Percentiles rank a stretch among this genome's conserved stretches.
Conservation (phyloP, 2,888 invertebrate genomes). For the Trissonchulus sp. region DNA sequence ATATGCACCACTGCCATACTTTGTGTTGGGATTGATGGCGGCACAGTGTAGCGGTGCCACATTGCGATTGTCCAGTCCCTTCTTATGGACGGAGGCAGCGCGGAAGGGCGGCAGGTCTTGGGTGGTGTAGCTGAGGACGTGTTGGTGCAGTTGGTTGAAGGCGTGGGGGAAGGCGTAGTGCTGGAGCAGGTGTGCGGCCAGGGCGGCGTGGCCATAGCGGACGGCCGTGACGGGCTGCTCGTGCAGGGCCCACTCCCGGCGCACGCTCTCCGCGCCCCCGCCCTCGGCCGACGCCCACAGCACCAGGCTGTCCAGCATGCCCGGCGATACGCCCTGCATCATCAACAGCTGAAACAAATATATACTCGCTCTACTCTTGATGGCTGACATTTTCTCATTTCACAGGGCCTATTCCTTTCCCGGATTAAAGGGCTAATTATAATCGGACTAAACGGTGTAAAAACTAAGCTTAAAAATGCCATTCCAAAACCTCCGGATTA, state of each 20-base stretch:
- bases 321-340: neutral
- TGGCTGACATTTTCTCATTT: too few relatives aligned
- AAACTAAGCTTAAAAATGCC: too few relatives aligned
- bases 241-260: slow-evolving; percentile 21
- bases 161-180: slow-evolving; percentile 44
- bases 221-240: slow-evolving; percentile 51
- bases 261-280: slow-evolving; percentile 31
- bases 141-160: slow-evolving; percentile 55
- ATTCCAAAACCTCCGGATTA: too few relatives aligned
- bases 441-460: too few relatives aligned
- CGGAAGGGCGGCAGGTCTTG: slow-evolving; percentile 50
- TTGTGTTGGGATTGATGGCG: slow-evolving; percentile 58
- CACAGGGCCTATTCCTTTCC: too few relatives aligned
- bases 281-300: too few relatives aligned
- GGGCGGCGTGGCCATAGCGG: slow-evolving; percentile 53
- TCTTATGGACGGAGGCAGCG: slow-evolving; percentile 55
- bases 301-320: slow-evolving; percentile 20
- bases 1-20: too few relatives aligned
- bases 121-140: slow-evolving; percentile 51
- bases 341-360: neutral
- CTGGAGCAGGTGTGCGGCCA: slow-evolving; percentile 54
- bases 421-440: too few relatives aligned
- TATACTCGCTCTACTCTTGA: too few relatives aligned
- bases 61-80: slow-evolving; percentile 49
- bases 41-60: slow-evolving; percentile 59